These are phyloP conservation scores for Botia kubotai DNA, from an alignment of 2,797 vertebrate genomes.

Conservation along the genomic window DNA sequence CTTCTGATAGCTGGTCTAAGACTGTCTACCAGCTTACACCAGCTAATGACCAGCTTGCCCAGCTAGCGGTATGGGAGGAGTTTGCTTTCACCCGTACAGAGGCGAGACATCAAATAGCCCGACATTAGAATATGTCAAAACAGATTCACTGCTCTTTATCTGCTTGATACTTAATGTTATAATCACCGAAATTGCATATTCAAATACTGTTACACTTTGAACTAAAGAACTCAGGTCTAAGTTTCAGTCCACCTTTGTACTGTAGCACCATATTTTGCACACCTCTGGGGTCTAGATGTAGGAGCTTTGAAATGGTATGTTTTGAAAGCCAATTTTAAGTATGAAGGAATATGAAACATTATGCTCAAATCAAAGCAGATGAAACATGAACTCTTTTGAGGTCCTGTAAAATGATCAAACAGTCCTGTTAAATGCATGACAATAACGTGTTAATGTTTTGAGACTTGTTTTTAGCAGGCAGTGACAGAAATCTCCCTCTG, in stretches of 20 bases:
- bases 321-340: not conserved
- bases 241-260: not conserved
- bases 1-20: too few species aligned
- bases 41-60: too few species aligned
- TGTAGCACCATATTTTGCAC: not conserved
- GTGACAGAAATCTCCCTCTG: too few species aligned
- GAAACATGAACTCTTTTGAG: too few species aligned
- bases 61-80: not conserved
- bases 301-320: not conserved
- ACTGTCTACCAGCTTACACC: too few species aligned
- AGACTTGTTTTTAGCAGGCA: too few species aligned
- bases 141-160: not conserved
- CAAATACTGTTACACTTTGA: not conserved
- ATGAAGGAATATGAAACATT: not conserved
- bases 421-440: not conserved
- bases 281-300: not conserved
- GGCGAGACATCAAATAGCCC: not conserved
- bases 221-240: not conserved
- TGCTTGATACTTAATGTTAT: not conserved
- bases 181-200: not conserved
- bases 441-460: too few species aligned
- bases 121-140: conserved; percentile 2
- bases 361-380: not conserved
- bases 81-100: not conserved
- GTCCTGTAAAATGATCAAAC: too few species aligned